Conservation (phyloP, 2,113 vertebrate genomes). For the Strix aluco region DNA sequence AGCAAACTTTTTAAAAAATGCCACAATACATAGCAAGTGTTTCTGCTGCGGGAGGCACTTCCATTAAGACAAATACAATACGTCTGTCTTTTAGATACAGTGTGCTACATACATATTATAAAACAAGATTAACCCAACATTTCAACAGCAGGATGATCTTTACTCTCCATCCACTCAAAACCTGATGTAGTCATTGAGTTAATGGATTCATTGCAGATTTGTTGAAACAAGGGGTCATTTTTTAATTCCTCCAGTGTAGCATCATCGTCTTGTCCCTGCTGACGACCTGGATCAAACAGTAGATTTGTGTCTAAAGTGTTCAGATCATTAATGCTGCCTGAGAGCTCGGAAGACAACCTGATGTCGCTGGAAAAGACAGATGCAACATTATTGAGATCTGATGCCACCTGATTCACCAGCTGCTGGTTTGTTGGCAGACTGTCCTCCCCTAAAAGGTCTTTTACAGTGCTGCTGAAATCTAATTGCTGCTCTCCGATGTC, state of each 20-base stretch:
- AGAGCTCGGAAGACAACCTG: constrained; percentile 93
- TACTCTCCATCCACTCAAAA: constrained; percentile 98
- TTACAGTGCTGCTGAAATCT: constrained; percentile 90
- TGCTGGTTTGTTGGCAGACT: constrained; percentile 82
- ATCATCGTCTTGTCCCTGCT: constrained; percentile 93
- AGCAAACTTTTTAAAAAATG: constrained; percentile 82
- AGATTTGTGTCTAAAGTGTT: constrained; percentile 94
- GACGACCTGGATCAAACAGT: constrained; percentile 94
- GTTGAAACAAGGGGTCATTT: constrained; percentile 94
- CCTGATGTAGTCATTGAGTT: constrained; percentile 84
- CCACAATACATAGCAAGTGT: constrained; percentile 84
- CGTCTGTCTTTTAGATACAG: constrained; percentile 86
- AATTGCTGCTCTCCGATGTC: constrained; percentile 85
- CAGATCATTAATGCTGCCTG: constrained; percentile 94
- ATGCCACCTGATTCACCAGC: constrained; percentile 85
- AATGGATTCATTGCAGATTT: constrained; percentile 91
- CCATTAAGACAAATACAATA: constrained; percentile 88
- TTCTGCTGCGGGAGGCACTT: constrained; percentile 92
- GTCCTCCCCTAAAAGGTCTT: constrained; percentile 86
- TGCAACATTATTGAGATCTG: constrained; percentile 79
- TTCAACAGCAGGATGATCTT: constrained; percentile 97
- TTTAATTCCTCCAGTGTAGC: constrained; percentile 90
- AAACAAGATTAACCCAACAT: constrained; percentile 92
- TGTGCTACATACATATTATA: constrained; percentile 86
- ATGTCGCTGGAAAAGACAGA: constrained; percentile 90